Evolutionary conservation across 2,888 invertebrate species (phyloP).

Genomic region (Dryococelus australis): DNA sequence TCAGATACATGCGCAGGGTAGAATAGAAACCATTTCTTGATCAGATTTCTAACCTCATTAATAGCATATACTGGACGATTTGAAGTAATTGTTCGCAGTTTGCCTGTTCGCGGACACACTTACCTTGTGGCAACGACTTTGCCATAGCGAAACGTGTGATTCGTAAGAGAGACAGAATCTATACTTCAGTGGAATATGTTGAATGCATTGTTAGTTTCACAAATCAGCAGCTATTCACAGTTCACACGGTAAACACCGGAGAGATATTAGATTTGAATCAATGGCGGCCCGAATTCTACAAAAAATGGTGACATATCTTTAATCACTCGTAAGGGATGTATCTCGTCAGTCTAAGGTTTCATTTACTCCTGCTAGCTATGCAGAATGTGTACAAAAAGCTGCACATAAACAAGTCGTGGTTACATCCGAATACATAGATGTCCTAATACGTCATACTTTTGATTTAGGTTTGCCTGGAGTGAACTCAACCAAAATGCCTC

Average conservation of each 20-base stretch:
- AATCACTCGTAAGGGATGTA: background rate
- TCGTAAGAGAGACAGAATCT: too few relatives aligned
- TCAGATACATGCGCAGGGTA: background rate
- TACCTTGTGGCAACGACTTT: too few relatives aligned
- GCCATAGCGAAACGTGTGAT: too few relatives aligned
- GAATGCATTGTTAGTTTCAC: background rate
- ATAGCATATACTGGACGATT: background rate
- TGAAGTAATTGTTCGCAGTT: too few relatives aligned
- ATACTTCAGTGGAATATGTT: too few relatives aligned
- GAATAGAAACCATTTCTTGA: background rate
- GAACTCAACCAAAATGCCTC: too few relatives aligned
- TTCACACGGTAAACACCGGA: background rate
- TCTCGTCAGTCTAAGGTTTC: background rate
- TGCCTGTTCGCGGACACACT: background rate
- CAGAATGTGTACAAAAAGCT: slow-evolving; percentile 6
- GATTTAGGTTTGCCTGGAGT: too few relatives aligned
- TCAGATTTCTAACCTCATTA: slow-evolving; percentile 4
- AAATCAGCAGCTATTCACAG: background rate
- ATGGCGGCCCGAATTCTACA: background rate
- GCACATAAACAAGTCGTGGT: too few relatives aligned
- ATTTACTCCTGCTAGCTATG: background rate
- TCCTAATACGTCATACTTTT: too few relatives aligned
- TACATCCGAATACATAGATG: too few relatives aligned
- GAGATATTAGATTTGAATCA: background rate
- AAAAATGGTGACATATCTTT: background rate